Evolutionary conservation across 2,113 vertebrate species (phyloP).

Genomic region (Mugil cephalus): DNA sequence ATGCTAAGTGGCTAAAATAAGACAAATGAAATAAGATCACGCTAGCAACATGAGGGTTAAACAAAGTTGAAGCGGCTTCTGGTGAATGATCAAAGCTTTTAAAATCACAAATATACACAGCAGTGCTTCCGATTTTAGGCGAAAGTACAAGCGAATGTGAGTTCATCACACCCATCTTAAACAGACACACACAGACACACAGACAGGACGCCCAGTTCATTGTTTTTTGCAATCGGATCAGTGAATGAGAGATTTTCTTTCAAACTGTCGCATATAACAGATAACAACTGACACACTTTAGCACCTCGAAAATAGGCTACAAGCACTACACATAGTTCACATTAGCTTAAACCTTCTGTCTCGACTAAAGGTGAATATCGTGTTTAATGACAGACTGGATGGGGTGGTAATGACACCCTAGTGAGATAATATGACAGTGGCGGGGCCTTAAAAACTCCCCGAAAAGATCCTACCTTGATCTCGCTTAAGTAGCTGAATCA

Average conservation of each 20-base stretch:
- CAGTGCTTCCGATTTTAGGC: slow-evolving; percentile 30
- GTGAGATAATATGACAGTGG: slow-evolving; percentile 75
- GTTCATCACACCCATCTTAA: slow-evolving; percentile 6
- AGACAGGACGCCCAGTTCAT: no score
- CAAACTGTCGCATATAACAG: slow-evolving; percentile 41
- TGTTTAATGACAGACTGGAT: slow-evolving; percentile 73
- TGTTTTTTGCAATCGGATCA: slow-evolving; percentile 16
- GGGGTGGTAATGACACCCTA: slow-evolving; percentile 78
- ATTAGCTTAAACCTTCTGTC: slow-evolving; percentile 48
- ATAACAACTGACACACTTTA: slow-evolving; percentile 8
- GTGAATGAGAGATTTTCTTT: slow-evolving; percentile 17
- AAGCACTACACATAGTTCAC: slow-evolving; percentile 26
- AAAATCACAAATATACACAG: background rate
- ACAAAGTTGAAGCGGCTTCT: slow-evolving; percentile 30
- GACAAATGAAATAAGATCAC: background rate
- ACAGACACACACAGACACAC: slow-evolving; percentile 15
- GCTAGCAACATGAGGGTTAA: slow-evolving; percentile 16
- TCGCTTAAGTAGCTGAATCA: slow-evolving; percentile 77
- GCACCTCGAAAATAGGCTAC: background rate
- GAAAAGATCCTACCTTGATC: slow-evolving; percentile 75
- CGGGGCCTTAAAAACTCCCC: slow-evolving; percentile 68
- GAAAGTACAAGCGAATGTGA: background rate
- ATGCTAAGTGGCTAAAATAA: slow-evolving; percentile 3
- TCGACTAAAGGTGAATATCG: slow-evolving; percentile 40
- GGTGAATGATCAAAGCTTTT: background rate